Evolutionary conservation across 2,797 vertebrate species (phyloP).

Genomic region (Rhinoraja longicauda): DNA sequence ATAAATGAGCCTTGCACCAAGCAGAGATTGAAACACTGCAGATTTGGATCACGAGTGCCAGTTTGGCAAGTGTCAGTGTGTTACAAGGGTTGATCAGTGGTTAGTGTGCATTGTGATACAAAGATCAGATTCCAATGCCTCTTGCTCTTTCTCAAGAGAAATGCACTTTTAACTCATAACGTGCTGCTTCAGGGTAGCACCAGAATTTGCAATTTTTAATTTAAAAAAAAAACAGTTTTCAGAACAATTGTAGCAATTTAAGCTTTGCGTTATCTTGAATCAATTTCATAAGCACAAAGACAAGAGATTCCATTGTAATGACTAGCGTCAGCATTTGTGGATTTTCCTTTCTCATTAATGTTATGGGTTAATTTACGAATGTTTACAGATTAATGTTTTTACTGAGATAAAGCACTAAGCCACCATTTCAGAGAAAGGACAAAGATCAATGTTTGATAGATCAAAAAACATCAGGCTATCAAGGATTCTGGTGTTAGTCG

Average conservation of each 20-base stretch:
- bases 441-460: neutral
- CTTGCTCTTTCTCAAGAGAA: conserved; percentile 17
- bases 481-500: neutral
- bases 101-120: conserved; percentile 36
- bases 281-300: conserved; percentile 24
- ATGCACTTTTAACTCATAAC: neutral
- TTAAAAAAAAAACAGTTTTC: too few relatives aligned
- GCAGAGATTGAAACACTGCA: conserved; percentile 77
- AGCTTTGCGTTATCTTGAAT: conserved; percentile 14
- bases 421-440: neutral
- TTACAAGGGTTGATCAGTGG: conserved; percentile 38
- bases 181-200: neutral
- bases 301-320: conserved; percentile 2
- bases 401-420: conserved; percentile 21
- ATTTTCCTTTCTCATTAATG: conserved; percentile 11
- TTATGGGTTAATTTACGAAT: conserved; percentile 28
- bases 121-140: conserved; percentile 35
- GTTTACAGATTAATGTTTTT: conserved; percentile 21
- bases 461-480: neutral
- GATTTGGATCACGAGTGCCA: conserved; percentile 46
- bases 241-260: neutral
- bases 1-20: conserved; percentile 56
- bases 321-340: neutral
- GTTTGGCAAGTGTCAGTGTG: conserved; percentile 39
- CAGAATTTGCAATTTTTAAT: conserved; percentile 21